Conservation (phyloP, 2,888 invertebrate genomes). For the Diachrysia chrysitis region DNA sequence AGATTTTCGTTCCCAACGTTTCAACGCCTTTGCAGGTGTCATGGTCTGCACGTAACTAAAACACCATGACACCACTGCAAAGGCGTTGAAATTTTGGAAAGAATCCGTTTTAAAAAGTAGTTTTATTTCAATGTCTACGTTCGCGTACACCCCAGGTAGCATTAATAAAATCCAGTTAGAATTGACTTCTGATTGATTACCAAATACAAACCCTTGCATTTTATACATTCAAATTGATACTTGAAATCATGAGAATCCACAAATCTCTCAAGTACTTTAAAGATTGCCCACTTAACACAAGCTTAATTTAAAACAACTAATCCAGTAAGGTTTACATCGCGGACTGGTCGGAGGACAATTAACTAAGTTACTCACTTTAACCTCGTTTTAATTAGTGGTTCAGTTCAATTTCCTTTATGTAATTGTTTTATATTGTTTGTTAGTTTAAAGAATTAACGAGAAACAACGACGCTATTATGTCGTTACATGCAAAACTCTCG, state of each 20-base stretch:
- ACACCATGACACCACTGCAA: no score
- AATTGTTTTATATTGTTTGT: conserved; percentile 47
- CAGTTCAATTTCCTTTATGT: conserved; percentile 41
- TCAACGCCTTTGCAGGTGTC: no score
- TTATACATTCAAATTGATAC: not conserved
- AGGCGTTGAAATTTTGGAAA: no score
- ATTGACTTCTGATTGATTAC: no score
- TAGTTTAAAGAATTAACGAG: conserved; percentile 14
- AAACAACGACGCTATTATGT: not conserved
- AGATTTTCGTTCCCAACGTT: no score
- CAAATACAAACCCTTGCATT: no score
- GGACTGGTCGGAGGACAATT: conserved; percentile 47
- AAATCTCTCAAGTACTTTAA: not conserved
- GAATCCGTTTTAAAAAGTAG: no score
- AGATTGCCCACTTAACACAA: not conserved
- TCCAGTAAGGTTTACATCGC: conserved; percentile 17
- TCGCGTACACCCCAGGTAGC: no score
- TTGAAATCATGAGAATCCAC: not conserved
- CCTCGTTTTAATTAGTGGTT: conserved; percentile 51
- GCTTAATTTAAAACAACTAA: not conserved
- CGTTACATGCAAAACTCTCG: not conserved
- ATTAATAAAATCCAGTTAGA: no score
- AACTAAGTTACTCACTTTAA: conserved; percentile 45
- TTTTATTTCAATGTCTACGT: no score
- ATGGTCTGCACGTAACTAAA: no score